Evolutionary conservation across 2,888 invertebrate species (phyloP).

Genomic region (Dynastes maya): DNA sequence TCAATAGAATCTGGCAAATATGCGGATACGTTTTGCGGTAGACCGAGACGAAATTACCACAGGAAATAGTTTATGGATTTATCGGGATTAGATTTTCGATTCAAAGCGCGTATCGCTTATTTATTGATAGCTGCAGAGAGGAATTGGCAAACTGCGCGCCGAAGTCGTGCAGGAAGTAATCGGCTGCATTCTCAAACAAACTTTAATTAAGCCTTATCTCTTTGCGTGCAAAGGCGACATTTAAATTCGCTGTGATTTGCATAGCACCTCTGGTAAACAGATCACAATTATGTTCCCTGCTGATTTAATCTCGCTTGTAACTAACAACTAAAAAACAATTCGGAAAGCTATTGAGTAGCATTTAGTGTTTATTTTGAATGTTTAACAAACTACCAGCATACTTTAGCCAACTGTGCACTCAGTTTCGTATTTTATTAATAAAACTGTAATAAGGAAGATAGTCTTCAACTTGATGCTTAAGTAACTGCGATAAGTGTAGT

Average conservation of each 20-base stretch:
- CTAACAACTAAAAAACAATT: slow-evolving; percentile 38
- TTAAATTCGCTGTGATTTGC: slow-evolving; percentile 39
- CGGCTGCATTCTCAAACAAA: slow-evolving; percentile 35
- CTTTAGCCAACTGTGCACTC: too few relatives aligned
- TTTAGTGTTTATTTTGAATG: not conserved
- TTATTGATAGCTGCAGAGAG: not conserved
- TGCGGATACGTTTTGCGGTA: slow-evolving; percentile 33
- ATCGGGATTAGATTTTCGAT: slow-evolving; percentile 40
- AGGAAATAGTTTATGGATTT: slow-evolving; percentile 43
- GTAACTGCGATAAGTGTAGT: too few relatives aligned
- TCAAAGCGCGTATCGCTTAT: slow-evolving; percentile 21
- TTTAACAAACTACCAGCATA: not conserved
- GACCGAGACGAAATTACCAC: slow-evolving; percentile 30
- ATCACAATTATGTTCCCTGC: slow-evolving; percentile 47
- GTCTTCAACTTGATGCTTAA: too few relatives aligned
- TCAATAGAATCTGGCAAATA: slow-evolving; percentile 20
- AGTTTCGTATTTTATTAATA: too few relatives aligned
- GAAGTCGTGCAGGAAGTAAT: slow-evolving; percentile 31
- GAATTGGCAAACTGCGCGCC: slow-evolving; percentile 1
- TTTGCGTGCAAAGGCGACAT: slow-evolving; percentile 2
- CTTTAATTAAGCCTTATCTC: slow-evolving; percentile 43
- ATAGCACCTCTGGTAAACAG: slow-evolving; percentile 26
- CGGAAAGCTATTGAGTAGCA: not conserved
- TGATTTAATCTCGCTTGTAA: slow-evolving; percentile 27
- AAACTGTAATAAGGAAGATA: too few relatives aligned